phyloP scores from a whole-genome alignment of 2,113 vertebrate species.

The Macrotus californicus region DNA sequence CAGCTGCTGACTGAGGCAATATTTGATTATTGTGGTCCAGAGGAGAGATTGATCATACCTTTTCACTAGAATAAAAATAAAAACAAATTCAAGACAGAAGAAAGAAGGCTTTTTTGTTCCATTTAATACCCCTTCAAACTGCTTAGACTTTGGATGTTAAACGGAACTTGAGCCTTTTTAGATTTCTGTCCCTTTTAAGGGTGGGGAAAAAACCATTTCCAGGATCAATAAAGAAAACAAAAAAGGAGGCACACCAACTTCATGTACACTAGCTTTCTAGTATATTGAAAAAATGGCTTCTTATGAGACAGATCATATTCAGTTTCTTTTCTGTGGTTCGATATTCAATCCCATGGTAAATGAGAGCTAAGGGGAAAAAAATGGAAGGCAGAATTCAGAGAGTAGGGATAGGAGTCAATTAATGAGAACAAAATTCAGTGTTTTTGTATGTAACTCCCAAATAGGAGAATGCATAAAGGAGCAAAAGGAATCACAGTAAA shows the following conservation, averaged over 20 bases:
- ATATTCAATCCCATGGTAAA: not conserved
- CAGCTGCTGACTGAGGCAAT: slow-evolving; percentile 48
- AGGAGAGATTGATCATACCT: not conserved
- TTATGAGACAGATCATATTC: not conserved
- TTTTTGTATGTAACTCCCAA: not conserved
- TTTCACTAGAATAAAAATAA: slow-evolving; percentile 57
- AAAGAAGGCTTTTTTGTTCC: not conserved
- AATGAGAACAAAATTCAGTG: not conserved
- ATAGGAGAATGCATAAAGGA: not conserved
- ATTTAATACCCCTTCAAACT: slow-evolving; percentile 32
- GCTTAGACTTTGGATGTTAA: slow-evolving; percentile 7
- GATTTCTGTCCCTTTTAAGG: not conserved
- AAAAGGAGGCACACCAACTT: not conserved
- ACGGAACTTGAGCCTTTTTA: slow-evolving; percentile 34
- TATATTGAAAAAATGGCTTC: not conserved
- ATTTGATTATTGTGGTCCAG: slow-evolving; percentile 35
- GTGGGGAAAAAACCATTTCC: not conserved
- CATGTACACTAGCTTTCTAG: not conserved
- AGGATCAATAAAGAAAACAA: slow-evolving; percentile 1
- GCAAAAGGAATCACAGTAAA: not conserved
- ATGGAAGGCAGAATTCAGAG: not conserved
- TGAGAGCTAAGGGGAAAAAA: not conserved
- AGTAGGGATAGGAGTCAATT: not conserved
- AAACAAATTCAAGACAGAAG: slow-evolving; percentile 47
- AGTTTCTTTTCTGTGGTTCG: not conserved